Conservation (phyloP, 2,797 vertebrate species). For the Chelon auratus region DNA sequence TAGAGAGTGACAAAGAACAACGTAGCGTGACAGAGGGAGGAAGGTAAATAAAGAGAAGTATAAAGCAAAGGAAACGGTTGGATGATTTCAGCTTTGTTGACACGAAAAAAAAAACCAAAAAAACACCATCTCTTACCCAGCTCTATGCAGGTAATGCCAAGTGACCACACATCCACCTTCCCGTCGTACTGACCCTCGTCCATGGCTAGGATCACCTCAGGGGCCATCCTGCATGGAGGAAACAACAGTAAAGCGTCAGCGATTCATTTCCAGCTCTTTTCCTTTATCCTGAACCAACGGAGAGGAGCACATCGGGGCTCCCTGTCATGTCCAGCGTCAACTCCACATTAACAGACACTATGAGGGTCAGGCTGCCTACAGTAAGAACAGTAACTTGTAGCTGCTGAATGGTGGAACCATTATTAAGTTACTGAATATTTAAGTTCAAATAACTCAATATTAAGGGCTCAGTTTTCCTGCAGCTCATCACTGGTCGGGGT, state of each 20-base stretch:
- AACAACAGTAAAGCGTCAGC: conserved; percentile 21
- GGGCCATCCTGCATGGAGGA: conserved; percentile 90
- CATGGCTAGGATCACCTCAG: conserved; percentile 96
- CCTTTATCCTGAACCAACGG: conserved; percentile 26
- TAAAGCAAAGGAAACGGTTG: conserved; percentile 23
- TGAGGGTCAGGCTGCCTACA: conserved; percentile 12
- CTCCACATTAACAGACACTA: conserved; percentile 9
- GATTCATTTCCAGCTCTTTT: conserved; percentile 35
- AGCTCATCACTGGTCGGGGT: not conserved
- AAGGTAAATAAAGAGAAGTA: conserved; percentile 35
- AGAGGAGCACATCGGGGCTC: conserved; percentile 21
- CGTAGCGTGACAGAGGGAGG: conserved; percentile 29
- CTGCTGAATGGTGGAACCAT: conserved; percentile 1
- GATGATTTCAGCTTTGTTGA: conserved; percentile 38
- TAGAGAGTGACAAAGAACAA: conserved; percentile 61
- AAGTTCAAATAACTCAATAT: not conserved
- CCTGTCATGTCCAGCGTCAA: conserved; percentile 4
- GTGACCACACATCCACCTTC: conserved; percentile 96
- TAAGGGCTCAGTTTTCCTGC: not conserved
- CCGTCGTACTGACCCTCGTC: conserved; percentile 96
- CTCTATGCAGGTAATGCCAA: conserved; percentile 96
- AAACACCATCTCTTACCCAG: conserved; percentile 85
- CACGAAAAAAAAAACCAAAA: not conserved
- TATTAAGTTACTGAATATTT: too few species aligned
- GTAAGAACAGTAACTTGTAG: conserved; percentile 19